Evolutionary conservation across 2,797 vertebrate genomes (phyloP), one percentile per base, ranked within the genome.

Genomic region (Sandelia bainsii): DNA sequence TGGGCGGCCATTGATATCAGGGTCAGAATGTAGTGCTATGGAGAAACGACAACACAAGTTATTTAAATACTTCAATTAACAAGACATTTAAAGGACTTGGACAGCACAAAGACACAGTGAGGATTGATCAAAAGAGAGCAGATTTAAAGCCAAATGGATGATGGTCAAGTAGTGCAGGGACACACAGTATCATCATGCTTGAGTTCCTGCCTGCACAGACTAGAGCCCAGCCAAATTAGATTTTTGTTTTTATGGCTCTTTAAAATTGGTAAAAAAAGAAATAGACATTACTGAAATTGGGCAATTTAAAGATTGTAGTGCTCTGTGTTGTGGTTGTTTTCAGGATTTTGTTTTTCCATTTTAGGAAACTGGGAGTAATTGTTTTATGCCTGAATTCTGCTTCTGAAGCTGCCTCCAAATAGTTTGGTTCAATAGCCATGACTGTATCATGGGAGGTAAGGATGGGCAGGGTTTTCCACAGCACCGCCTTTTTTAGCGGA

Each of bases 11-110:
- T 93, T 1, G 97, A 95, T 93, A 98, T 95, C 77, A 99, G 84
- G 2, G 96, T 98, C 84, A 99, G 94, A 45, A 98, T 27, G 39
- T 99, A 98, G 83, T 96, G 97, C 97, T 99, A 91, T 0, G 16
- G 27, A 73, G 46, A 27, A 54, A 23, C 59, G 32, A 58, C 5
- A 67, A 3, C 17, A 39, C 1, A 8, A 0, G 3, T 40, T 17
- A 34, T 58, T 70, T 32, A 22, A 19, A 64, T 58, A 22, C 7
- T 1, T 40, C 4, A 0, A 8, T 51, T 44, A 2, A 23, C 16
- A 14, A n/a, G 19, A 34, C n/a, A 3, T 49, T 45, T 54, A 37
- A 32, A 64, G 37, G 19, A 9, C 19, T 66, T 52, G 17, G 22
- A 39, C n/a, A 37, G 27, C 14, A 12, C 5, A 56, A 65, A 60